Percentiles rank a stretch among this genome's conserved stretches.
Conservation (phyloP, 2,888 invertebrate genomes). For the Xestoiulus laeticollis region DNA sequence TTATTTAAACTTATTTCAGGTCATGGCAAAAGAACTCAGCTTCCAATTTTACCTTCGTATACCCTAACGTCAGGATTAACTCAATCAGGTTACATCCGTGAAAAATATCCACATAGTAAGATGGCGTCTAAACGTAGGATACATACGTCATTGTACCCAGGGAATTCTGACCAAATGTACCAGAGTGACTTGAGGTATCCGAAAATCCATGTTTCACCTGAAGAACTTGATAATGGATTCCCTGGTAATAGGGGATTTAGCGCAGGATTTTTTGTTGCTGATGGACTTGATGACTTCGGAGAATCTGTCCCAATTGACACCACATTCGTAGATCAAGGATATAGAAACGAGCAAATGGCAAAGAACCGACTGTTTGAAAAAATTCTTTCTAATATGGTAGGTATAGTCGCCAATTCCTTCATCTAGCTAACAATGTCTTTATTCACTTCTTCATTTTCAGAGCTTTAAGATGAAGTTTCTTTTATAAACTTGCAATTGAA, state of each 20-base stretch:
- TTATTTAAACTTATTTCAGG: not conserved
- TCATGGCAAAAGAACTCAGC: slow-evolving; percentile 20
- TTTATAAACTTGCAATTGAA: not conserved
- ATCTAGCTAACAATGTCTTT: not conserved
- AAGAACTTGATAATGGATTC: not conserved
- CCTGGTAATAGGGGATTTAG: not conserved
- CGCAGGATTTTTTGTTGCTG: not conserved
- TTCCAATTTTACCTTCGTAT: not conserved
- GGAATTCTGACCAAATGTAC: not conserved
- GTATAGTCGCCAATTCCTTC: not conserved
- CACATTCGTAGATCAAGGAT: not conserved
- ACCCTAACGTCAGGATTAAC: not conserved
- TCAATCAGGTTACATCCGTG: not conserved
- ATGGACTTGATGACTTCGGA: slow-evolving; percentile 15
- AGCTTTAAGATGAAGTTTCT: not conserved
- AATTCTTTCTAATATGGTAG: not conserved
- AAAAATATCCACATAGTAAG: not conserved
- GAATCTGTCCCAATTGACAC: not conserved
- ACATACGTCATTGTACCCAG: not conserved
- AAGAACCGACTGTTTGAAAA: not conserved
- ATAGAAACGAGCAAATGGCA: not conserved
- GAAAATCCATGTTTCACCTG: not conserved
- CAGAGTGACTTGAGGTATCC: not conserved
- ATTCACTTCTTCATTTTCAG: not conserved
- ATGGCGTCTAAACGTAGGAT: not conserved